These are phyloP conservation scores for Cerastis rubricosa DNA, from an alignment of 2,888 invertebrate species.

Conservation along the genomic window DNA sequence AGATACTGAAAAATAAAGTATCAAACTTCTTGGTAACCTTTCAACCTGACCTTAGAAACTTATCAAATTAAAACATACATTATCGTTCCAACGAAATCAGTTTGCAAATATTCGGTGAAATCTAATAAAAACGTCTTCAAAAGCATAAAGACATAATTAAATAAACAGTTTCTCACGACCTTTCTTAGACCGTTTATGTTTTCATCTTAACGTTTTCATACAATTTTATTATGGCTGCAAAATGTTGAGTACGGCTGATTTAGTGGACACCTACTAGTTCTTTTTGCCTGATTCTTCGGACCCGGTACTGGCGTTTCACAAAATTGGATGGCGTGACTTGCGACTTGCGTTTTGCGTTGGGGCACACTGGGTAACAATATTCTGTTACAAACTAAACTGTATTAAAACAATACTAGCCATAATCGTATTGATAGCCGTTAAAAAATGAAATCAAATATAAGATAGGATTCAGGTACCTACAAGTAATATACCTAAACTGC, in stretches of 20 bases:
- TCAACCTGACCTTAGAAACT: neutral
- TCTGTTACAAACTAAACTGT: neutral
- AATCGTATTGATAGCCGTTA: neutral
- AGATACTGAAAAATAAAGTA: neutral
- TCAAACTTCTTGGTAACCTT: neutral
- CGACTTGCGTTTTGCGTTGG: conserved; percentile 69
- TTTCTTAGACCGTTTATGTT: conserved; percentile 31
- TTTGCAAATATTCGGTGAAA: conserved; percentile 7
- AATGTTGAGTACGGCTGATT: conserved; percentile 30
- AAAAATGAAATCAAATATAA: no score
- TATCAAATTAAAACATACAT: neutral
- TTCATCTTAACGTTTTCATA: conserved; percentile 31
- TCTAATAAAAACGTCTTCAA: conserved; percentile 16
- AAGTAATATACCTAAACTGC: no score
- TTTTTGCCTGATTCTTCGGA: conserved; percentile 76
- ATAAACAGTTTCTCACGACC: conserved; percentile 14
- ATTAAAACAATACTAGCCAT: neutral
- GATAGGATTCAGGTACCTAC: no score
- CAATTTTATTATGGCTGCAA: conserved; percentile 26
- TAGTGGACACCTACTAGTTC: conserved; percentile 35
- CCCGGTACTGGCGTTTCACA: conserved; percentile 78
- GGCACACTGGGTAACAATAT: conserved; percentile 62
- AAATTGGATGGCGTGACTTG: conserved; percentile 88
- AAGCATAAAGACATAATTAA: conserved; percentile 9
- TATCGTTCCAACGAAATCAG: neutral